phyloP scores from a whole-genome alignment of 37 sponge, comb jelly and placozoan genomes.

The Amphimedon queenslandica region DNA sequence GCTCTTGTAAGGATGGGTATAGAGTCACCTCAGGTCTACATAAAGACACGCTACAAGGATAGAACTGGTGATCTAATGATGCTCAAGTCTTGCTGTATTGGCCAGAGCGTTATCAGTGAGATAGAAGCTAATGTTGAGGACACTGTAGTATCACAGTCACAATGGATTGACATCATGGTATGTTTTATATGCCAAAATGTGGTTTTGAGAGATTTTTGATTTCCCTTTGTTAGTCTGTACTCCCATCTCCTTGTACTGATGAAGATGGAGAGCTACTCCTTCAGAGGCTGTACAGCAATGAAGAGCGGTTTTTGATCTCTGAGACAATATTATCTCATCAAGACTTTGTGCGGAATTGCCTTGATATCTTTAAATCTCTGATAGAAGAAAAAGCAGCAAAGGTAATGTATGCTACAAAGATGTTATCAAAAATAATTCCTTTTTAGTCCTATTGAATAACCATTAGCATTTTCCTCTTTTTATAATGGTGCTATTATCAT shows the following conservation, averaged over 20 bases:
- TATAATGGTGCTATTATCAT: background rate
- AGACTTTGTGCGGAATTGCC: slow-evolving; percentile 46
- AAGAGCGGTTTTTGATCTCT: slow-evolving; percentile 15
- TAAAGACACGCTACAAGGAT: slow-evolving; percentile 26
- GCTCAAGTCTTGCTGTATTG: slow-evolving; percentile 44
- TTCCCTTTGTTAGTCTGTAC: slow-evolving; percentile 18
- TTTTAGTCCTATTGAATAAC: no score
- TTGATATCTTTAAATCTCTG: slow-evolving; percentile 41
- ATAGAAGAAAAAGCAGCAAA: slow-evolving; percentile 66
- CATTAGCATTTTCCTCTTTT: no score
- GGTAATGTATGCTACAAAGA: slow-evolving; percentile 24
- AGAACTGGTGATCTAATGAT: slow-evolving; percentile 16
- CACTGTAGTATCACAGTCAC: slow-evolving; percentile 2
- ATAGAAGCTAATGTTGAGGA: slow-evolving; percentile 74
- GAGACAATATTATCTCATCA: slow-evolving; percentile 32
- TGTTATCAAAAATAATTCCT: no score
- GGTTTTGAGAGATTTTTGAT: background rate
- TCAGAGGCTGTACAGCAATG: background rate
- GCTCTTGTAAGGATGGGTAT: slow-evolving; percentile 63
- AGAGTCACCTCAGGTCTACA: slow-evolving; percentile 51
- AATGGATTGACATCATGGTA: slow-evolving; percentile 76
- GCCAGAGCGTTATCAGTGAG: slow-evolving; percentile 21
- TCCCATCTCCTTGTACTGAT: slow-evolving; percentile 51
- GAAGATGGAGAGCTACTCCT: slow-evolving; percentile 53
- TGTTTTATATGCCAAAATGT: slow-evolving; percentile 8